Base-by-base conservation (phyloP, 2,113 vertebrate genomes). In the Chamaetylas fuelleborni region DNA sequence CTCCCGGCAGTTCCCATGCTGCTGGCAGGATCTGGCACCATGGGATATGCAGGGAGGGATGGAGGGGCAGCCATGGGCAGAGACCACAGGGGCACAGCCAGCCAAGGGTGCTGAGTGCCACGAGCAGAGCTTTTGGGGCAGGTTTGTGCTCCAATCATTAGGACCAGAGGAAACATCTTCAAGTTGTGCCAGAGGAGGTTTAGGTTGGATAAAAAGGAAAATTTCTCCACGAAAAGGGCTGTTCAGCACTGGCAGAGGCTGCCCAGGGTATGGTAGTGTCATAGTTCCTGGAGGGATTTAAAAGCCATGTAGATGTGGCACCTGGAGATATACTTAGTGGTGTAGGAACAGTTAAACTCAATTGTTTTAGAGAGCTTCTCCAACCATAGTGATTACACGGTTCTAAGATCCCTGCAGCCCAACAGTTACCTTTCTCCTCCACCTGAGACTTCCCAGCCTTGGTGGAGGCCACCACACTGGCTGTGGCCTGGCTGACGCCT, bases 381-480 rank as follows among this genome's bases (percentile, higher is more conserved):
- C 79, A 83, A 16, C 40, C 20, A 23, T 54, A 69, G 31, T 48
- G 26, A 77, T 42, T 33, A 47, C 12, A 24, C 7, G 34, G 70
- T 47, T 82, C 56, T 56, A 56, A 34, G 22, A 70, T 24, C 34
- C 14, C 42, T 5, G 22, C 31, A 82, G 58, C 60, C 34, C n/a
- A 19, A 34, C 2, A 2, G 85, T 97, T 95, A 99, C 99, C 98
- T 81, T 97, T 99, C 81, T 99, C 99, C 85, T 99, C 99, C 20
- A 99, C 99, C 95, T 99, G 99, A 1, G 98, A 99, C 76, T 98
- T 99, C 43, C 98, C 99, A 0, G 99, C 98, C 91, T 99, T 99
- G 88, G 99, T 99, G 54, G 99, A 99, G 62, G 99, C 99, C 91
- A 99, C 99, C 8, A 99, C 98, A 0, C 96, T 83, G 0, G 99